Percentiles rank a stretch among this genome's conserved stretches.
Evolutionary conservation across 2,797 vertebrate genomes (phyloP).

Genomic region (Anabacerthia variegaticeps): DNA sequence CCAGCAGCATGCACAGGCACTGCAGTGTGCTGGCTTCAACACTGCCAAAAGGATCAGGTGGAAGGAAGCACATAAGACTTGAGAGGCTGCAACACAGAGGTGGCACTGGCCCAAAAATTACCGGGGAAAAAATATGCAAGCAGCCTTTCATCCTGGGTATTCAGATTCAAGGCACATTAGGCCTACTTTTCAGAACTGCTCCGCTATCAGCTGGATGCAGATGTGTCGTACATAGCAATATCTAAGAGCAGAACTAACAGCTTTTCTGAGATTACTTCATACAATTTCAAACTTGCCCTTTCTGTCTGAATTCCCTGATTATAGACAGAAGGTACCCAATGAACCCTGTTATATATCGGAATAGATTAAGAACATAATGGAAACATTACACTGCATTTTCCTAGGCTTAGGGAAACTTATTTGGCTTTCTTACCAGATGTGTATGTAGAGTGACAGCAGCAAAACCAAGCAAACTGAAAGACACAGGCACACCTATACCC

Average conservation of each 20-base stretch:
- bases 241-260: accelerated
- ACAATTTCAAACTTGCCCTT: not conserved
- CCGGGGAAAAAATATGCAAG: accelerated
- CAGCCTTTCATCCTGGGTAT: not conserved
- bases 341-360: not conserved
- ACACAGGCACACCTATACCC: not conserved
- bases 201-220: not conserved
- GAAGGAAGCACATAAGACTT: not conserved
- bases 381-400: not conserved
- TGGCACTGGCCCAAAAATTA: not conserved
- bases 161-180: not conserved
- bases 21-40: not conserved
- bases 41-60: not conserved
- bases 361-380: not conserved
- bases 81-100: not conserved
- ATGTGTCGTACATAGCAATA: accelerated
- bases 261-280: not conserved
- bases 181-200: not conserved
- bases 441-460: not conserved
- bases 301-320: not conserved
- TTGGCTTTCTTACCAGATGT: not conserved
- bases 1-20: not conserved
- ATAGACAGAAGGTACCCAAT: accelerated
- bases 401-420: not conserved
- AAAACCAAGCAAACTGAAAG: not conserved